Evolutionary conservation across 2,797 vertebrate genomes (phyloP).

Genomic region (Platyrinchus mystaceus): DNA sequence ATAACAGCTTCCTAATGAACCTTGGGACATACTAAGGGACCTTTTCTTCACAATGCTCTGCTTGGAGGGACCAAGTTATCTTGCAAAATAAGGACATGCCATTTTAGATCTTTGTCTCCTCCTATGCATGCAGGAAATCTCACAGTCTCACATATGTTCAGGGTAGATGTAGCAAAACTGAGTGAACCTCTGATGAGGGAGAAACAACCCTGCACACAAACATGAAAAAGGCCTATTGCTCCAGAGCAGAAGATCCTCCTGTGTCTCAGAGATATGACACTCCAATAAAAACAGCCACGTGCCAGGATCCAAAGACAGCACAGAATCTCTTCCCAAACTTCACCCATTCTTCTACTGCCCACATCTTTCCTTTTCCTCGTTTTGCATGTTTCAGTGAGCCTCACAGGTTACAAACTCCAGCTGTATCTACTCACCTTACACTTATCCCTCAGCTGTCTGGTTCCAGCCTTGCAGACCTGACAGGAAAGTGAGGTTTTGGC

Average conservation of each 20-base stretch:
- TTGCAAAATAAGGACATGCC: neutral
- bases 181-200: neutral
- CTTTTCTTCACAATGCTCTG: neutral
- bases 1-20: neutral
- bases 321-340: neutral
- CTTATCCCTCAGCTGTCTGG: neutral
- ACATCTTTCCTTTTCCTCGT: neutral
- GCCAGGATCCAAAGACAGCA: neutral
- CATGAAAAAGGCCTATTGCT: neutral
- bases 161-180: neutral
- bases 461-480: neutral
- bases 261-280: neutral
- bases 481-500: conserved; percentile 7
- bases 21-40: neutral
- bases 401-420: conserved; percentile 12
- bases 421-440: conserved; percentile 16
- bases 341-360: neutral
- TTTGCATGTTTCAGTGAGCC: neutral
- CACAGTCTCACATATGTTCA: neutral
- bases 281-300: neutral
- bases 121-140: neutral
- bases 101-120: neutral
- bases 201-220: neutral
- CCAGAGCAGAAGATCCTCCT: neutral
- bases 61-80: neutral